Conservation (phyloP, 2,113 vertebrate species). For the Australoheros scitulus region DNA sequence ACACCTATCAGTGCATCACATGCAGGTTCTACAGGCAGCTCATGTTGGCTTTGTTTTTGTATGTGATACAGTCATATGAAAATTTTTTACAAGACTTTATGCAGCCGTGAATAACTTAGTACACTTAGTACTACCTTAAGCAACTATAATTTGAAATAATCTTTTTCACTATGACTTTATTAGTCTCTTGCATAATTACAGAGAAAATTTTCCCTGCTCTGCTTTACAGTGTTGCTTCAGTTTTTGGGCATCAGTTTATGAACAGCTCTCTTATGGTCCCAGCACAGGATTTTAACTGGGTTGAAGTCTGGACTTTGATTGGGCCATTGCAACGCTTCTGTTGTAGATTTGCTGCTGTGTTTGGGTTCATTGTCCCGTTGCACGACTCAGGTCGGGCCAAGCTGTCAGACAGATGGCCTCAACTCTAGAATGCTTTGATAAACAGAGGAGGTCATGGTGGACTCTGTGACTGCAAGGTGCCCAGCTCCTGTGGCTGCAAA, state of each 20-base stretch:
- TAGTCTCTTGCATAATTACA: neutral
- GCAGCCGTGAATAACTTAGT: neutral
- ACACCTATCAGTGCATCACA: neutral
- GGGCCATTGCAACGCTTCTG: neutral
- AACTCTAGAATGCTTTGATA: neutral
- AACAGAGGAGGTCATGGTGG: neutral
- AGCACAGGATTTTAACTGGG: neutral
- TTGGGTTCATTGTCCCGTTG: neutral
- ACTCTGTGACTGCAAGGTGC: neutral
- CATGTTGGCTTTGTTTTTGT: rapidly evolving
- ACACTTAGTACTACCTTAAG: rapidly evolving
- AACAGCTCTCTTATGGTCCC: neutral
- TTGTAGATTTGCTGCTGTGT: neutral
- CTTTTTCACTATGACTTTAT: neutral
- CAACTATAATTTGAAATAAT: neutral
- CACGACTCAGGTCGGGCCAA: neutral
- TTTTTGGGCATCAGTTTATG: neutral
- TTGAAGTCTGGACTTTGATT: neutral
- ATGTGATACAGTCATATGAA: neutral
- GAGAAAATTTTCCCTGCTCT: neutral
- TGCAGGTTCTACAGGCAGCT: neutral
- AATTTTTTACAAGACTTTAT: too few relatives aligned
- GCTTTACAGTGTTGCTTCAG: neutral
- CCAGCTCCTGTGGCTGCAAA: neutral
- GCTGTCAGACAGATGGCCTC: neutral